Evolutionary conservation across 2,797 vertebrate species (phyloP).

Genomic region (Coilia nasus): DNA sequence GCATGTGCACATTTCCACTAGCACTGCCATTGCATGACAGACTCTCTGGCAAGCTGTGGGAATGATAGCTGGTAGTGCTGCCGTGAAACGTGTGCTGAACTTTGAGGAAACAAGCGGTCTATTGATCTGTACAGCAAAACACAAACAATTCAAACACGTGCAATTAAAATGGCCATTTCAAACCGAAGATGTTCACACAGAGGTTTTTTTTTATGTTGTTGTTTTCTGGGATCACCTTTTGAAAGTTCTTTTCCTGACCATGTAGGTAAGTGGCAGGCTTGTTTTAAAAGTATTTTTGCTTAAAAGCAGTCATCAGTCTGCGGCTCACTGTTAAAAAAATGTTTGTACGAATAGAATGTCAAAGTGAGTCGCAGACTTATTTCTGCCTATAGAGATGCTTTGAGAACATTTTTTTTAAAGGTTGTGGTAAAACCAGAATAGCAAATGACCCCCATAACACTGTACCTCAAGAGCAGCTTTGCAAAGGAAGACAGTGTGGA

Average conservation of each 20-base stretch:
- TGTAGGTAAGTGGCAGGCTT: not conserved
- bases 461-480: not conserved
- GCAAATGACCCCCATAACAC: not conserved
- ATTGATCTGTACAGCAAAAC: conserved; percentile 32
- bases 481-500: not conserved
- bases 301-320: not conserved
- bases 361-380: not conserved
- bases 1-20: conserved; percentile 41
- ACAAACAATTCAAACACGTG: not conserved
- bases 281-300: not conserved
- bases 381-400: not conserved
- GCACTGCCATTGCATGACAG: conserved; percentile 41
- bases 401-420: not conserved
- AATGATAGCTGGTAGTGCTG: conserved; percentile 21
- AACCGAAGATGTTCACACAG: not conserved
- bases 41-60: conserved; percentile 30
- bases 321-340: not conserved
- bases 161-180: not conserved
- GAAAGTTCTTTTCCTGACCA: not conserved
- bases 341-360: too few relatives aligned
- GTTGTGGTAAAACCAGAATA: not conserved
- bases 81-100: conserved; percentile 32
- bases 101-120: conserved; percentile 30
- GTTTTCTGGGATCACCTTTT: not conserved
- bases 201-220: too few relatives aligned